Conservation (phyloP, 2,888 invertebrate species). For the Andricus curvator region DNA sequence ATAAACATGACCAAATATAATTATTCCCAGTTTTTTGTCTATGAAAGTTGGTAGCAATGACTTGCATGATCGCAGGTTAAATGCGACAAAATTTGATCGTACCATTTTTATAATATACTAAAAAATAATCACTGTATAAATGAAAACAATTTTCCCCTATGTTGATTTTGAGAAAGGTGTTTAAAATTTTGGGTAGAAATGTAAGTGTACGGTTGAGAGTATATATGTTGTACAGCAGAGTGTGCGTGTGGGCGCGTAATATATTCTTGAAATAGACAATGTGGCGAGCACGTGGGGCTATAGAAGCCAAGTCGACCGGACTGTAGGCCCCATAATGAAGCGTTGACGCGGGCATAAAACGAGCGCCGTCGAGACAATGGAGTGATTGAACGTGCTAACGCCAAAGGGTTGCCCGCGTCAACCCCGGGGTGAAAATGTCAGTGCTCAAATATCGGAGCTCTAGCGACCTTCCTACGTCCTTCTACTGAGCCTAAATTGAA, state of each 20-base stretch:
- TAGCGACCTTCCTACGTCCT: constrained; percentile 49
- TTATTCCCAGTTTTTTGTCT: too few relatives aligned
- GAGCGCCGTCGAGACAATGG: constrained; percentile 74
- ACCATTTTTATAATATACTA: too few relatives aligned
- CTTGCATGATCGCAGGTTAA: too few relatives aligned
- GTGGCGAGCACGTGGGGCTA: constrained; percentile 72
- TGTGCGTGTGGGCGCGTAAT: constrained; percentile 74
- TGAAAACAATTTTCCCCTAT: not conserved
- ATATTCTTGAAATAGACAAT: constrained; percentile 76
- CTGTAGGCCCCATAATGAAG: constrained; percentile 74
- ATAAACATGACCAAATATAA: too few relatives aligned
- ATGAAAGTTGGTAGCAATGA: too few relatives aligned
- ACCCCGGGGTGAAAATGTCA: constrained; percentile 77
- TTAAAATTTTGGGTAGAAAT: not conserved
- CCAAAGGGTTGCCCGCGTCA: constrained; percentile 75
- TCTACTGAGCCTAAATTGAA: constrained; percentile 20
- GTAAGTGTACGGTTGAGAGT: not conserved
- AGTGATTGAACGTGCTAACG: constrained; percentile 75
- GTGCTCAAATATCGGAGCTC: constrained; percentile 69
- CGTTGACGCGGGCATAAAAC: constrained; percentile 76
- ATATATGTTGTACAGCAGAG: constrained; percentile 45
- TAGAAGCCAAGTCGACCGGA: constrained; percentile 71
- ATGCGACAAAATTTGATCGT: too few relatives aligned
- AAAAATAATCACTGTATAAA: too few relatives aligned
- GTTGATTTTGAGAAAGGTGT: not conserved